Evolutionary conservation across 2,113 vertebrate genomes (phyloP).

Genomic region (Brachirus orientalis): DNA sequence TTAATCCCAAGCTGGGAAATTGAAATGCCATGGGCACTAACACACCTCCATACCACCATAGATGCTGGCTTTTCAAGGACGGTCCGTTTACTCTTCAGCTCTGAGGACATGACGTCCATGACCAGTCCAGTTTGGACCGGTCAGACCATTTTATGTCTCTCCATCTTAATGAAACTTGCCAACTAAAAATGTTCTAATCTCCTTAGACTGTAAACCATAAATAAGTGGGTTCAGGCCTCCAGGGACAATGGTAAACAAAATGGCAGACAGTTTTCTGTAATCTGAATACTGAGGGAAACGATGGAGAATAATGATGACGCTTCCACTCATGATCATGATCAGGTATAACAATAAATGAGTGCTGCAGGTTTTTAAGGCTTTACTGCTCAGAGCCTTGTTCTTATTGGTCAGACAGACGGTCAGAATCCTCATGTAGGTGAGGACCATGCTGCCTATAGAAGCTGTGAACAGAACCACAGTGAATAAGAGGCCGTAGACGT

Average conservation of each 20-base stretch:
- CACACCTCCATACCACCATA: too few species aligned
- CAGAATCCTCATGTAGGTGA: constrained; percentile 52
- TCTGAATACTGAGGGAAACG: constrained; percentile 32
- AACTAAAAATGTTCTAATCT: constrained; percentile 11
- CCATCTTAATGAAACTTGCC: too few species aligned
- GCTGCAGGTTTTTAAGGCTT: constrained; percentile 68
- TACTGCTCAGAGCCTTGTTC: constrained; percentile 61
- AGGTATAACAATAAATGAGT: constrained; percentile 53
- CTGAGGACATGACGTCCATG: too few species aligned
- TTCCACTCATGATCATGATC: constrained; percentile 30
- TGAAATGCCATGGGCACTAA: too few species aligned
- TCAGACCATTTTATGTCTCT: too few species aligned
- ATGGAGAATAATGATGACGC: constrained; percentile 28
- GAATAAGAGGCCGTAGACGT: constrained; percentile 55
- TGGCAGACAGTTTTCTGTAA: constrained; percentile 26
- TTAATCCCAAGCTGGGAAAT: too few species aligned
- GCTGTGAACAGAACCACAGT: constrained; percentile 32
- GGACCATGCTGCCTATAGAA: constrained; percentile 49
- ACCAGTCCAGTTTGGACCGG: too few species aligned
- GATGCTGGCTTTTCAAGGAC: too few species aligned
- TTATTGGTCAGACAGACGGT: constrained; percentile 55
- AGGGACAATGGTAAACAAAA: constrained; percentile 52
- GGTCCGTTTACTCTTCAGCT: too few species aligned
- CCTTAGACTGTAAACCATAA: constrained; percentile 57
- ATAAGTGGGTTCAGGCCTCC: constrained; percentile 55